phyloP scores from a whole-genome alignment of 2,797 vertebrate genomes.

The Pachyuromys duprasi region DNA sequence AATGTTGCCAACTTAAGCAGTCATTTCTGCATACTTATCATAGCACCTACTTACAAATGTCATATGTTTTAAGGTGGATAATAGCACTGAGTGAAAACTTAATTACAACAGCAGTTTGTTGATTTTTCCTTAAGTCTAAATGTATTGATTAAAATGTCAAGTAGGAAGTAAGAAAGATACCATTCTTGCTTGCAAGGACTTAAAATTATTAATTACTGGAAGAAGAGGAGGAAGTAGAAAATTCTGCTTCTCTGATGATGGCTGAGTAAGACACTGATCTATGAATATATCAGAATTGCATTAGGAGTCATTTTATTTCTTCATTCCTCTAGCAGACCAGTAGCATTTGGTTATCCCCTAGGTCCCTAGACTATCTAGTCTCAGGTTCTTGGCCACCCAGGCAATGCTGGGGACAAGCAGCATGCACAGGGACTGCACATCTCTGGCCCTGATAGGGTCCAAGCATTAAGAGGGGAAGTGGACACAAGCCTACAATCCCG shows the following conservation, averaged over 20 bases:
- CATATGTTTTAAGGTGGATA: background rate
- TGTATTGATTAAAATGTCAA: slow-evolving; percentile 32
- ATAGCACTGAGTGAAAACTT: slow-evolving; percentile 31
- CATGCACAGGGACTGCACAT: background rate
- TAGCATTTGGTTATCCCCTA: background rate
- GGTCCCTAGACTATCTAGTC: too few relatives aligned
- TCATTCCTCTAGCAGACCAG: background rate
- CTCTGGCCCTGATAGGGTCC: background rate
- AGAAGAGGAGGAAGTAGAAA: background rate
- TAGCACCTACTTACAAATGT: slow-evolving; percentile 15
- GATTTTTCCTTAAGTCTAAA: slow-evolving; percentile 46
- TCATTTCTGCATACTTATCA: slow-evolving; percentile 43
- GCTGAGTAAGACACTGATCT: background rate
- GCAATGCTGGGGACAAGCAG: background rate
- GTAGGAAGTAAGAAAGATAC: slow-evolving; percentile 56
- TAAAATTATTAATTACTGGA: slow-evolving; percentile 3
- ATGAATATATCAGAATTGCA: background rate
- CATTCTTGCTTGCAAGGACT: slow-evolving; percentile 53
- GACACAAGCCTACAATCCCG: background rate
- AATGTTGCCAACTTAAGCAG: slow-evolving; percentile 28
- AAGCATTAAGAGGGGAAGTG: background rate
- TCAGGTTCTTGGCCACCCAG: background rate
- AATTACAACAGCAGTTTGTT: slow-evolving; percentile 57
- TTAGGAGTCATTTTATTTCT: background rate
- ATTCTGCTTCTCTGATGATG: background rate